A percentile compares a stretch with the other conserved stretches of the same genome.
Evolutionary conservation across 2,797 vertebrate species (phyloP).

Genomic region (Threskiornis aethiopicus): DNA sequence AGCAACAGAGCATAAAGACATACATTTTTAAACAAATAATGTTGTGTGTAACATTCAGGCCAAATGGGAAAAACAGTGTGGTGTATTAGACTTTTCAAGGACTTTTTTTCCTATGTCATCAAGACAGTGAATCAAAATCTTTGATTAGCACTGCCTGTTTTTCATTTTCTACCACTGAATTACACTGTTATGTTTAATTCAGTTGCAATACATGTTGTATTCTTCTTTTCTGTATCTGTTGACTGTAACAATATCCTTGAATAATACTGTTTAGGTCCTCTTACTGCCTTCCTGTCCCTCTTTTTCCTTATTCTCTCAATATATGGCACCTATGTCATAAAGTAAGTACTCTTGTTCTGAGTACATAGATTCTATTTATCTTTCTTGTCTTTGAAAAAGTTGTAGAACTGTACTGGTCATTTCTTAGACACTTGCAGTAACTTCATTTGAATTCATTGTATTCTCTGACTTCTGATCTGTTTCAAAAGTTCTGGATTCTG

Average conservation of each 20-base stretch:
- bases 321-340: neutral
- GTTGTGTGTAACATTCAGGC: neutral
- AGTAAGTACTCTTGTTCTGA: neutral
- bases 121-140: neutral
- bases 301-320: neutral
- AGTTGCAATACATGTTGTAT: neutral
- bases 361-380: neutral
- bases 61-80: neutral
- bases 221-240: neutral
- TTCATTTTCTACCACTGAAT: neutral
- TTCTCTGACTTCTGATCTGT: neutral
- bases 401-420: neutral
- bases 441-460: neutral
- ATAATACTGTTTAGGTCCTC: neutral
- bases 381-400: neutral
- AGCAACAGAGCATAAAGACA: neutral
- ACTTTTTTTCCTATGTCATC: neutral
- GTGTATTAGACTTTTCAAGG: neutral
- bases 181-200: neutral
- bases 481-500: neutral
- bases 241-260: neutral
- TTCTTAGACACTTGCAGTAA: neutral
- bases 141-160: neutral
- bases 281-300: neutral
- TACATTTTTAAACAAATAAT: neutral